Base-by-base conservation (phyloP, 2,113 vertebrate genomes). In the Osmerus mordax region DNA sequence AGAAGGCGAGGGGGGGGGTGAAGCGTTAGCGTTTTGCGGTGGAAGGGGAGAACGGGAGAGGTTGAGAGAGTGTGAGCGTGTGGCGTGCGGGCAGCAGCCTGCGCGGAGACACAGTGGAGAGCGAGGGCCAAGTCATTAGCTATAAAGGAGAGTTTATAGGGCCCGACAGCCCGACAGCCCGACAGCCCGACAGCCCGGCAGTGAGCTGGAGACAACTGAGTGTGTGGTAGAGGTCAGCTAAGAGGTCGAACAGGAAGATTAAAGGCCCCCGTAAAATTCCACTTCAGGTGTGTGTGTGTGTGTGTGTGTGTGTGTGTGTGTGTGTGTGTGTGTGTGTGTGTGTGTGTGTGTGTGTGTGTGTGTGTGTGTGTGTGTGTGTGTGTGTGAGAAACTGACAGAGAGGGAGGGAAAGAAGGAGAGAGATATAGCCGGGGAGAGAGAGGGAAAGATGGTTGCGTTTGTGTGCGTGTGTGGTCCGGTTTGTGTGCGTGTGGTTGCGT, bases 191-290 rank as follows among this genome's bases (percentile, higher is more conserved):
- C 23, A 23, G 51, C 80, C 72, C 67, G 32, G 66, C 28, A 72
- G 72, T 54, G 65, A 7, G 63, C 13, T 23, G 32, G 70, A 75
- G 67, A 29, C 70, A 66, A 73, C 61, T 67, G 73, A 61, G 73
- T 75, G 65, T 79, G 62, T 69, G 71, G 81, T 64, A 32, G 54
- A 78, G 78, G 73, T 82, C 86, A 77, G 79, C 79, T 65, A 72
- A 71, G 36, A 59, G 80, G 72, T 75, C 61, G 53, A 16, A 61
- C 19, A 9, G 53, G n/a, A 65, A 67, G 63, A 81, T 83, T 62
- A 25, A 69, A 81, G 74, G 52, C 66, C 74, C 73, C 70, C 71
- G 53, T 64, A 71, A 73, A 78, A 71, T 32, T 5, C 29, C 3
- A 16, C 52, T 54, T 54, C 52, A 54, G 52, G 4, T n/a, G 52